Base-by-base conservation (phyloP, 2,113 vertebrate genomes). In the Amia ocellicauda region DNA sequence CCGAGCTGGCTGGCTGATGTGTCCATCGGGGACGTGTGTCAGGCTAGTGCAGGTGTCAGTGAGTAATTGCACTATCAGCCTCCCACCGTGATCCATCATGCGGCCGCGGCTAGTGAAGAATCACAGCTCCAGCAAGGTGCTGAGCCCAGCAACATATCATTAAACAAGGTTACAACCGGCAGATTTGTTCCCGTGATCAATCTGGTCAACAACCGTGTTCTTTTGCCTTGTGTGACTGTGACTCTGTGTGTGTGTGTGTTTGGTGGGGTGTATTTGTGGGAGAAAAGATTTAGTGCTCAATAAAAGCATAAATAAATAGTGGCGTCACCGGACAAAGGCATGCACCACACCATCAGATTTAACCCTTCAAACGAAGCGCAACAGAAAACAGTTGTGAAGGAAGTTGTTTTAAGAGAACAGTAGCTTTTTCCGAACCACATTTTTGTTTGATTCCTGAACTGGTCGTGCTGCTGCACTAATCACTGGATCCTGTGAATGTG, bases 51-150 rank as follows among this genome's bases (percentile, higher is more conserved):
- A 91, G 87, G 88, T 91, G 90, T 89, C 85, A 78, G 89, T 97
- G 96, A 99, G 91, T 97, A 96, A 99, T 98, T 87, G 93, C 83
- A 80, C 95, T 93, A 94, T 94, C 95, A 95, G 91, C 87, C 88
- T 86, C 90, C 91, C 85, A 87, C 90, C 85, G 87, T 90, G 91
- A 98, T 98, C 93, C 92, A 97, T 98, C 95, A 97, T 89, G 91
- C 86, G 80, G 85, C 78, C 78, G 87, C 87, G 84, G 89, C 85
- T 86, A 74, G 87, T 88, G 84, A 86, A 74, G 88, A 89, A 91
- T 90, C 87, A 81, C 86, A 86, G 84, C 84, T 80, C 73, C 81
- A 76, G 88, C 86, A 80, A 91, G 89, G 90, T 89, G 89, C 89
- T 85, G 88, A 91, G 90, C 86, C 88, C 82, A 81, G 89, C 89